phyloP scores from a whole-genome alignment of 2,797 vertebrate genomes.

The Sebastes reedi region DNA sequence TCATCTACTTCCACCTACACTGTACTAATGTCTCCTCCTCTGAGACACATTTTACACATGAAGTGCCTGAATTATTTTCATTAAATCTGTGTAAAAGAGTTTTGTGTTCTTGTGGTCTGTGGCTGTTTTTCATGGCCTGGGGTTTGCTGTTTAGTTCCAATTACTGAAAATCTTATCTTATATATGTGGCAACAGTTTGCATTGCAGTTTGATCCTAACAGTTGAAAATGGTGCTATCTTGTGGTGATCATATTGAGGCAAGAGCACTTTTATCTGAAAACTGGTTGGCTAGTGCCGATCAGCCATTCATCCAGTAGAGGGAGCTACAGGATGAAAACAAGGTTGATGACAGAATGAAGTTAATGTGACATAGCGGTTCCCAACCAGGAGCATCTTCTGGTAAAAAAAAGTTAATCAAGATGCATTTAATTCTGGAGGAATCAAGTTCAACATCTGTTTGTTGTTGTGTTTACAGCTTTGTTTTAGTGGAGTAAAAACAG shows the following conservation, averaged over 20 bases:
- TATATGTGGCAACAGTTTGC: not conserved
- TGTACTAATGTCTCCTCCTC: not conserved
- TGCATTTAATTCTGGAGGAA: not conserved
- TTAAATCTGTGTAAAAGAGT: not conserved
- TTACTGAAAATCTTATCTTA: not conserved
- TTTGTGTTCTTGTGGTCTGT: not conserved
- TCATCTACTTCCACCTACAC: not conserved
- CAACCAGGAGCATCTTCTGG: not conserved
- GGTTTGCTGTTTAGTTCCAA: not conserved
- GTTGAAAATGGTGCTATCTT: slow-evolving; percentile 1
- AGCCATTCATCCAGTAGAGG: slow-evolving; percentile 15
- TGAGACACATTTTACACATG: not conserved
- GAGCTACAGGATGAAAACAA: not conserved
- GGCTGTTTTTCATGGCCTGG: not conserved
- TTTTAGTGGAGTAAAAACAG: not conserved
- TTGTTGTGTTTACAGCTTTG: not conserved
- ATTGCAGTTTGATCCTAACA: not conserved
- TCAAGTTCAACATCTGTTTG: not conserved
- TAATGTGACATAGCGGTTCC: not conserved
- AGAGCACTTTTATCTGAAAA: not conserved
- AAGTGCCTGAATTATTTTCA: not conserved
- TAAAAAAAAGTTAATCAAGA: not conserved
- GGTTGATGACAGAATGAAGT: not conserved
- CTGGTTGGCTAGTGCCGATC: not conserved
- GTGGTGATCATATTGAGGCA: not conserved